phyloP scores from a whole-genome alignment of 2,888 invertebrate species.

The Sylvicola fuscatus region DNA sequence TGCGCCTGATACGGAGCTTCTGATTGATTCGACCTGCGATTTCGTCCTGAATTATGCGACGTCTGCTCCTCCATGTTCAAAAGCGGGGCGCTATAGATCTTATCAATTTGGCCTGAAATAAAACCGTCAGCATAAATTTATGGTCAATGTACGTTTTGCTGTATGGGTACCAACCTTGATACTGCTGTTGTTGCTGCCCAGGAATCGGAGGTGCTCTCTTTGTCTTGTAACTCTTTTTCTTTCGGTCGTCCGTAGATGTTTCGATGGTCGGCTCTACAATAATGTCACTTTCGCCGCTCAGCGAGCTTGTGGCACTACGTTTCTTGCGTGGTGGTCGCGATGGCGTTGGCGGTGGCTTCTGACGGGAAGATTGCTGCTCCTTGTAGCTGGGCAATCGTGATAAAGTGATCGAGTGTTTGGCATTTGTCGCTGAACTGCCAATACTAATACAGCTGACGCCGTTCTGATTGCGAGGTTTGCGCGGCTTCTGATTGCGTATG shows the following conservation, averaged over 20 bases:
- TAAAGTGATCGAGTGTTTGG: slow-evolving; percentile 11
- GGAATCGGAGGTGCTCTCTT: slow-evolving; percentile 33
- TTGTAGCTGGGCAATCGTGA: slow-evolving; percentile 18
- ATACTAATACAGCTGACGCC: slow-evolving; percentile 60
- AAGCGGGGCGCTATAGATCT: too few relatives aligned
- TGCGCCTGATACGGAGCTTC: slow-evolving; percentile 14
- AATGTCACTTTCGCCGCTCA: slow-evolving; percentile 39
- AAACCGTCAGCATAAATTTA: too few relatives aligned
- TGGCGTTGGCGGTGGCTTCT: slow-evolving; percentile 24
- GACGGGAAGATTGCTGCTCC: slow-evolving; percentile 12
- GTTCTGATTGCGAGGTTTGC: slow-evolving; percentile 44
- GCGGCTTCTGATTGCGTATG: slow-evolving; percentile 20
- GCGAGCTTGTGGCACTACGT: slow-evolving; percentile 38
- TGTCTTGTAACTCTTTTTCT: slow-evolving; percentile 34
- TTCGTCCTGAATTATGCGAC: not conserved
- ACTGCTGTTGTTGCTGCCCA: too few relatives aligned
- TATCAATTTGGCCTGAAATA: too few relatives aligned
- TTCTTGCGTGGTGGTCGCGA: slow-evolving; percentile 57
- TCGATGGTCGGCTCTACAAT: slow-evolving; percentile 27
- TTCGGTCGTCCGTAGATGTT: slow-evolving; percentile 30
- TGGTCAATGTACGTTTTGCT: too few relatives aligned
- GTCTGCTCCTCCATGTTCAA: not conserved
- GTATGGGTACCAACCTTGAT: too few relatives aligned
- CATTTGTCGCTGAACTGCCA: slow-evolving; percentile 32
- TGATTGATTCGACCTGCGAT: slow-evolving; percentile 5